Conservation (phyloP, 2,888 invertebrate genomes). For the Monochamus alternatus region DNA sequence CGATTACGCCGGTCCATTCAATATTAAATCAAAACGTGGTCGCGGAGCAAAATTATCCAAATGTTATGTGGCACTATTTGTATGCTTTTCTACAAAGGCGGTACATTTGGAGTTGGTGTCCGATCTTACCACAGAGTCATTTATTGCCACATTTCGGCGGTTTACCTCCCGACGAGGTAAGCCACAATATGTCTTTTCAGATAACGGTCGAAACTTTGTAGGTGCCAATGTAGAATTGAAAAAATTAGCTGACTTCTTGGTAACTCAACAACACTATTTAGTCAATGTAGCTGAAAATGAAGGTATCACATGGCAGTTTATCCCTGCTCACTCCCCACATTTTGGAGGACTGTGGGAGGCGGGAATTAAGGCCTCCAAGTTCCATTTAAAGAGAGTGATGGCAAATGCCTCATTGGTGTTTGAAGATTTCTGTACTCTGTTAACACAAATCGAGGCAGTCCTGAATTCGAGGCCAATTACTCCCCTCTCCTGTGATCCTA, state of each 20-base stretch:
- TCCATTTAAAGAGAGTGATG: constrained; percentile 33
- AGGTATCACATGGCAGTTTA: constrained; percentile 39
- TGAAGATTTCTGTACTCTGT: constrained; percentile 45
- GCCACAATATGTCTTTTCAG: constrained; percentile 21
- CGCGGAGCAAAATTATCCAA: constrained; percentile 43
- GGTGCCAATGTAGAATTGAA: constrained; percentile 21
- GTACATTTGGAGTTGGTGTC: constrained; percentile 52
- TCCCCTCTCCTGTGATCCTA: too few species aligned
- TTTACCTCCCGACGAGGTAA: constrained; percentile 25
- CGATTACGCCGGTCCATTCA: constrained; percentile 53
- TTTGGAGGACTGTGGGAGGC: constrained; percentile 43
- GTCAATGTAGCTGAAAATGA: not conserved
- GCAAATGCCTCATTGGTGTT: constrained; percentile 29
- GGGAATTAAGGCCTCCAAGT: constrained; percentile 32
- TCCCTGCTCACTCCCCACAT: constrained; percentile 32
- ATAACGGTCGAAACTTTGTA: constrained; percentile 39
- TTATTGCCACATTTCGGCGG: constrained; percentile 20
- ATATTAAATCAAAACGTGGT: constrained; percentile 44
- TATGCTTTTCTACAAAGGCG: constrained; percentile 52
- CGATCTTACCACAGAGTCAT: constrained; percentile 39
- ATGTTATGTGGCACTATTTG: constrained; percentile 48
- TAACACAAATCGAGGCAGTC: constrained; percentile 59
- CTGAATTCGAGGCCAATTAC: not conserved
- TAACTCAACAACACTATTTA: not conserved
- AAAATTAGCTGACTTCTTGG: not conserved